Evolutionary conservation across 1,140 invertebrate genomes (phyloP).

Genomic region (Bombus superbus): DNA sequence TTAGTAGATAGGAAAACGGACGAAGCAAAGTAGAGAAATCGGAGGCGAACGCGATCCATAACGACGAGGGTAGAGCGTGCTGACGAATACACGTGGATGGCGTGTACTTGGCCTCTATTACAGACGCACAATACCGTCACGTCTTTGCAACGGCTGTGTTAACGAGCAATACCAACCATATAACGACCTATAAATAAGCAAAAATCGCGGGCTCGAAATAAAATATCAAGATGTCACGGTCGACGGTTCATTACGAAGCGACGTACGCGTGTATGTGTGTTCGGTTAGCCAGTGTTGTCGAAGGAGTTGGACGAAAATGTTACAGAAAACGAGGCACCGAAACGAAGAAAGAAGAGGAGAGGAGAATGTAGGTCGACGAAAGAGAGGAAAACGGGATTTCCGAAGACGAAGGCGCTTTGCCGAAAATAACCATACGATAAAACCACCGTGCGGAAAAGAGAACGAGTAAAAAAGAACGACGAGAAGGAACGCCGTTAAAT

Average conservation of each 20-base stretch:
- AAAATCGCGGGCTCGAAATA: constrained; percentile 2
- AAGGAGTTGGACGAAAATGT: not conserved
- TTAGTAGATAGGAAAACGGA: not conserved
- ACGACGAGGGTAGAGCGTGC: not conserved
- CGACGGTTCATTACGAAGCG: not conserved
- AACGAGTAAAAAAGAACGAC: not conserved
- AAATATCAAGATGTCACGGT: constrained; percentile 7
- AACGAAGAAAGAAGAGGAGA: not conserved
- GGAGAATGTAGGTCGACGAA: not conserved
- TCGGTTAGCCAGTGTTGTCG: not conserved
- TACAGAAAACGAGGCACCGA: too few species aligned
- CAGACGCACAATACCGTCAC: not conserved
- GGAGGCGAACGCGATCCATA: not conserved
- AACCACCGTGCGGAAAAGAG: constrained; percentile 16
- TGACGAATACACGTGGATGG: not conserved
- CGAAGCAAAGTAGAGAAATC: not conserved
- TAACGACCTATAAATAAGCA: constrained; percentile 28
- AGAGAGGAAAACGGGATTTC: constrained; percentile 52
- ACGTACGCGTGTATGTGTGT: not conserved
- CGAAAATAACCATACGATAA: constrained; percentile 58
- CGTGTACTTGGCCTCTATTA: constrained; percentile 30
- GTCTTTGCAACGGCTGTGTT: not conserved
- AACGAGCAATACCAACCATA: not conserved
- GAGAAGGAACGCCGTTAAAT: not conserved
- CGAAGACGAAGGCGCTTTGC: constrained; percentile 48